Base-by-base conservation (phyloP, 2,888 invertebrate species). In the Boloria euphrosyne region DNA sequence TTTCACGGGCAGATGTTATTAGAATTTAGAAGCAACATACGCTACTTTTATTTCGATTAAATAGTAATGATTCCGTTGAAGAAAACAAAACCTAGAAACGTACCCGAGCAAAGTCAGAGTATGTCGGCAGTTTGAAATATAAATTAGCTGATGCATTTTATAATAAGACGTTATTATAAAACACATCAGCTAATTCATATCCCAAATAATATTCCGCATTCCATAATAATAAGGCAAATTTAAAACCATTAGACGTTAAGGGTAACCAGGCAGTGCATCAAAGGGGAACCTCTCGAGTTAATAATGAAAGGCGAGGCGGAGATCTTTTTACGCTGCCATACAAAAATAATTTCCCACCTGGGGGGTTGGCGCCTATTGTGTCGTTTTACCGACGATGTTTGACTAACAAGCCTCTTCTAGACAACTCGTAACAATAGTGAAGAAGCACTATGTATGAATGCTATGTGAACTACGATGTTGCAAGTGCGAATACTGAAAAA, bases 221-320 rank as follows among this genome's bases (percentile, higher is more conserved):
- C 68, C 61, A 76, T 68, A 82, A 82, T 84, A 85, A 83, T 80
- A 75, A 79, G 78, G 79, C 71, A 78, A 80, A 80, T 86, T 86
- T 86, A 83, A 87, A 90, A 86, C 85, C 88, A 89, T 90, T 88
- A 89, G 85, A 82, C 82, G 71, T 72, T 74, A 77, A 83, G 81
- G 84, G 83, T 75, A 73, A 72, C 76, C 76, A 74, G 69, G 78
- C 79, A 85, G 82, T 88, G 85, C 83, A 87, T 89, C 86, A 90
- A 89, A 89, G 82, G 85, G 80, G 75, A 71, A 77, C 73, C 77
- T 78, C 81, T 81, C 75, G 75, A 86, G 88, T 90, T 89, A 89
- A 91, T 90, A 90, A 88, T 75, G 85, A 82, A 89, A 89, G 89
- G 87, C 86, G 87, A 87, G 82, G 82, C 80, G 70, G 81, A 84